Evolutionary conservation across 2,113 vertebrate genomes (phyloP).

Genomic region (Callopanchax toddi): DNA sequence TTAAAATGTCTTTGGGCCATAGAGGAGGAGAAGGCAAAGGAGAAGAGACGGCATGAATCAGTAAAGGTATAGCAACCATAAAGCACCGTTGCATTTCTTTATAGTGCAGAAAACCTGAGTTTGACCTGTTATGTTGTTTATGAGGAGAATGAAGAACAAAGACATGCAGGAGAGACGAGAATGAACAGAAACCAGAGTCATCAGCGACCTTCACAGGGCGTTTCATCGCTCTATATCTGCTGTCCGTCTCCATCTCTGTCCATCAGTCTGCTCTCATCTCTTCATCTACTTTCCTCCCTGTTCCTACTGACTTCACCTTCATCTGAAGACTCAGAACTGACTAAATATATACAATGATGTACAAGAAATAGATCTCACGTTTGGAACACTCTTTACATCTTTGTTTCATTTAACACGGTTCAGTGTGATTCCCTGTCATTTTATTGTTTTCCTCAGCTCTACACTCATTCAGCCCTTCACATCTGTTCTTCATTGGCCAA

Average conservation of each 20-base stretch:
- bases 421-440: too few species aligned
- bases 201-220: conserved; percentile 14
- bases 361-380: too few species aligned
- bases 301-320: conserved; percentile 18
- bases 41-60: not conserved
- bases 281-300: conserved; percentile 23
- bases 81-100: conserved; percentile 16
- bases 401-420: too few species aligned
- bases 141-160: not conserved
- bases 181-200: conserved; percentile 14
- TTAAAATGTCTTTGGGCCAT: conserved; percentile 8
- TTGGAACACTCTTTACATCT: too few species aligned
- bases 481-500: too few species aligned
- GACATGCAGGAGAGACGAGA: conserved; percentile 11
- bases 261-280: conserved; percentile 48
- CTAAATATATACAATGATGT: conserved; percentile 13
- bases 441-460: too few species aligned
- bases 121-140: conserved; percentile 27
- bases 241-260: conserved; percentile 59
- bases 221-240: conserved; percentile 54
- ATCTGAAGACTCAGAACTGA: conserved; percentile 7
- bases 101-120: not conserved
- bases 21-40: conserved; percentile 1
- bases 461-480: too few species aligned
- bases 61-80: conserved; percentile 1